Conservation (phyloP, 1,140 invertebrate genomes). For the Pristionchus pacificus region DNA sequence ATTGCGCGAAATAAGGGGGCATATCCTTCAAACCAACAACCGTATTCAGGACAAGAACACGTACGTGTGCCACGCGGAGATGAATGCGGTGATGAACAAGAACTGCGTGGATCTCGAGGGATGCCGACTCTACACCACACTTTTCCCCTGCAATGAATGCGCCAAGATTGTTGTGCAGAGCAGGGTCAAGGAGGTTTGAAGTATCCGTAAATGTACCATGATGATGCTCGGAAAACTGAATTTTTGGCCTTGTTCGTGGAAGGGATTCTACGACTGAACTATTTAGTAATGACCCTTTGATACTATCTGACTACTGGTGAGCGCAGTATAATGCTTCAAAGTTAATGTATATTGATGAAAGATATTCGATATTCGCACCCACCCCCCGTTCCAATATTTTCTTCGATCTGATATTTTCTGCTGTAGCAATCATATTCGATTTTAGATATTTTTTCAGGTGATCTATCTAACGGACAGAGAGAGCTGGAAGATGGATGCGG, state of each 20-base stretch:
- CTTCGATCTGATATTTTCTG: too few relatives aligned
- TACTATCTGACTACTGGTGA: too few relatives aligned
- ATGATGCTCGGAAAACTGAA: too few relatives aligned
- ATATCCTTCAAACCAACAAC: not conserved
- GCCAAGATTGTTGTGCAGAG: constrained; percentile 89
- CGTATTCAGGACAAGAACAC: not conserved
- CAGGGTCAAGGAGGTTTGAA: constrained; percentile 70
- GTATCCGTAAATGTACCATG: constrained; percentile 59
- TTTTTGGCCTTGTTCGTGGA: too few relatives aligned
- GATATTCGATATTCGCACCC: too few relatives aligned
- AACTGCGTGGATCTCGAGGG: not conserved
- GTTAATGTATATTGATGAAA: too few relatives aligned
- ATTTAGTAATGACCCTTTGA: too few relatives aligned
- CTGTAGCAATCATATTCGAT: too few relatives aligned
- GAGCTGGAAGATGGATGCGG: not conserved
- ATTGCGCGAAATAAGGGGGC: too few relatives aligned
- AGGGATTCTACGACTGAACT: too few relatives aligned
- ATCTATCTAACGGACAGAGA: not conserved
- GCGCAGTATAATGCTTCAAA: too few relatives aligned
- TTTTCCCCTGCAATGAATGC: constrained; percentile 95
- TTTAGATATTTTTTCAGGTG: not conserved
- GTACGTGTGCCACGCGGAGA: not conserved
- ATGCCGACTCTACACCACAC: constrained; percentile 54
- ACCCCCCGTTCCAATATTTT: too few relatives aligned
- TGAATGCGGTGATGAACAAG: not conserved